Percentiles rank a stretch among this genome's conserved stretches.
These are phyloP conservation scores for Pachydiplax longipennis DNA, from an alignment of 2,888 invertebrate species.

Conservation along the genomic window DNA sequence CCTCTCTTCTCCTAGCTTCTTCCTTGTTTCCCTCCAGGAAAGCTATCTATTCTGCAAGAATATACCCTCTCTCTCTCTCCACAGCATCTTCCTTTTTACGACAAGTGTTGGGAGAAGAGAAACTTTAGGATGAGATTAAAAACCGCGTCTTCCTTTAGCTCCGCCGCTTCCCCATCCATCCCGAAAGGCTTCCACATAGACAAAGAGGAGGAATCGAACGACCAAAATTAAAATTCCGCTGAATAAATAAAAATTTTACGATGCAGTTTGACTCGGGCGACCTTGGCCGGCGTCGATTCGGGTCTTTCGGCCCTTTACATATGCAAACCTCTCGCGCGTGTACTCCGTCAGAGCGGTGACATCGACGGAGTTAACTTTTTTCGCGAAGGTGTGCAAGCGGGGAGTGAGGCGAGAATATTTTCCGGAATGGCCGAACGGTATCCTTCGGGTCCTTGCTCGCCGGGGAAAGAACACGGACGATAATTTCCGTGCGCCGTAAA, in stretches of 20 bases:
- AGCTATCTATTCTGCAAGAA: background rate
- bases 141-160: background rate
- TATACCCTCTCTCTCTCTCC: background rate
- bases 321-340: background rate
- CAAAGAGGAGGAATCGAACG: background rate
- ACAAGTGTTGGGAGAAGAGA: background rate
- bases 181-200: background rate
- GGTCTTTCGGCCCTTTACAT: background rate
- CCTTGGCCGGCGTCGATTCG: slow-evolving; percentile 10
- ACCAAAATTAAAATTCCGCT: slow-evolving; percentile 21
- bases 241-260: slow-evolving; percentile 39
- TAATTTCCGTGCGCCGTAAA: background rate
- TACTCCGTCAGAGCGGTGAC: background rate
- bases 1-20: background rate
- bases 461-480: background rate
- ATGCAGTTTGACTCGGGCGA: background rate
- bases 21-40: background rate
- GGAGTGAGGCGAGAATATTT: background rate
- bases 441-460: background rate
- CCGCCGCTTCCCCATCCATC: background rate
- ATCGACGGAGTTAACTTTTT: background rate
- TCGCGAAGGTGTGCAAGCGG: background rate
- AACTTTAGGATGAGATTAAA: background rate
- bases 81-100: background rate
- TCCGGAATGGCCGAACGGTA: background rate